Evolutionary conservation across 2,113 vertebrate species (phyloP).

Genomic region (Alethe diademata): DNA sequence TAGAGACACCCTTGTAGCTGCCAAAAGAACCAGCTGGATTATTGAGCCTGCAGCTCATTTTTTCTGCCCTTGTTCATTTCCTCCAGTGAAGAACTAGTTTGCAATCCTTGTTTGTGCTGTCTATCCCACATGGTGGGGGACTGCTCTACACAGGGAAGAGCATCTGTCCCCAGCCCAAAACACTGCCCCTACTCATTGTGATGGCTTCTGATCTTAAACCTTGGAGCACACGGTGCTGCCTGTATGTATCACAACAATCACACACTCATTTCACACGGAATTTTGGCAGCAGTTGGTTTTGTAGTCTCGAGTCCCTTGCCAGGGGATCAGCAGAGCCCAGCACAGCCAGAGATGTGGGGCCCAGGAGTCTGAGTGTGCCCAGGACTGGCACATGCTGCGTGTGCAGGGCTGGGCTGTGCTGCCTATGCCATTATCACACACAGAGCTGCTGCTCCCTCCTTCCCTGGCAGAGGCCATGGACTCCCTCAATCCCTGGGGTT

Average conservation of each 20-base stretch:
- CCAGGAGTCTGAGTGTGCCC: neutral
- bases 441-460: neutral
- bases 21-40: neutral
- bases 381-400: neutral
- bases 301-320: neutral
- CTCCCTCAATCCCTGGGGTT: neutral
- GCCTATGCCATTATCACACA: fast-evolving
- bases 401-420: neutral
- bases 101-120: neutral
- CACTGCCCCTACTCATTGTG: neutral
- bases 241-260: neutral
- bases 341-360: neutral
- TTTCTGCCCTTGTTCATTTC: neutral
- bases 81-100: neutral
- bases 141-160: neutral
- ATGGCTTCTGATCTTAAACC: neutral
- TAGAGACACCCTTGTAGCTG: neutral
- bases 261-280: neutral
- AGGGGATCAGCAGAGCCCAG: neutral
- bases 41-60: neutral
- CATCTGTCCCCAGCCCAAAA: neutral
- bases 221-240: neutral
- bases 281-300: neutral
- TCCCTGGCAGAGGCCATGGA: neutral
- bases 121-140: neutral